These are phyloP conservation scores for Lipophrys pholis DNA, from an alignment of 2,113 vertebrate species.

Conservation along the genomic window DNA sequence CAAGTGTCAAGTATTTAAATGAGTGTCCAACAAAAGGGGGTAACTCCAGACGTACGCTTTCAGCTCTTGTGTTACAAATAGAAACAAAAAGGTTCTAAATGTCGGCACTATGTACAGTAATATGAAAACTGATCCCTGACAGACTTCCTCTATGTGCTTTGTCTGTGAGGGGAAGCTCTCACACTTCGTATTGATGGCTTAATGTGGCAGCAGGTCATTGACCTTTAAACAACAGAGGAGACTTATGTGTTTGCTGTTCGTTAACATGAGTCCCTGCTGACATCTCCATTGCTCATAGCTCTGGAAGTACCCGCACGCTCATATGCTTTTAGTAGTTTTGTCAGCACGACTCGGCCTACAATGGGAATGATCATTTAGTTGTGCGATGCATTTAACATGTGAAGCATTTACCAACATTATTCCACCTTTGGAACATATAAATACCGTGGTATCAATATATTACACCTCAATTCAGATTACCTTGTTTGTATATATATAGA, in stretches of 20 bases:
- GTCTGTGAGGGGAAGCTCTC: conserved; percentile 2
- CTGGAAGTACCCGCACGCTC: too few relatives aligned
- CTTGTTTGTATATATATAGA: too few relatives aligned
- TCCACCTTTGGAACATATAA: too few relatives aligned
- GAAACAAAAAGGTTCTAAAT: not conserved
- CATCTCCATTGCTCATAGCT: not conserved
- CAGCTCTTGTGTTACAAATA: too few relatives aligned
- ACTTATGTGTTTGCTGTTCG: not conserved
- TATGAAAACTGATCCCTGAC: conserved; percentile 28
- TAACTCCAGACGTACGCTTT: too few relatives aligned
- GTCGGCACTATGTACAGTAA: not conserved
- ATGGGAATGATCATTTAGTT: not conserved
- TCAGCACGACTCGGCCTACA: too few relatives aligned
- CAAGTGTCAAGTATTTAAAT: too few relatives aligned
- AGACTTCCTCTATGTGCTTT: conserved; percentile 27
- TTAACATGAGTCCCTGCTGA: not conserved
- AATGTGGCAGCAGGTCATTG: not conserved
- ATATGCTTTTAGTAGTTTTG: not conserved
- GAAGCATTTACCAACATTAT: too few relatives aligned
- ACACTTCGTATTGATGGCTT: not conserved
- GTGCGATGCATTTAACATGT: not conserved
- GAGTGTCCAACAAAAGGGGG: too few relatives aligned
- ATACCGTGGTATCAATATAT: too few relatives aligned
- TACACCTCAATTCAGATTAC: too few relatives aligned
- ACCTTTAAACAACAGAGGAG: conserved; percentile 4